Base-by-base conservation (phyloP, 1,140 invertebrate genomes). In the Pogonomyrmex barbatus region DNA sequence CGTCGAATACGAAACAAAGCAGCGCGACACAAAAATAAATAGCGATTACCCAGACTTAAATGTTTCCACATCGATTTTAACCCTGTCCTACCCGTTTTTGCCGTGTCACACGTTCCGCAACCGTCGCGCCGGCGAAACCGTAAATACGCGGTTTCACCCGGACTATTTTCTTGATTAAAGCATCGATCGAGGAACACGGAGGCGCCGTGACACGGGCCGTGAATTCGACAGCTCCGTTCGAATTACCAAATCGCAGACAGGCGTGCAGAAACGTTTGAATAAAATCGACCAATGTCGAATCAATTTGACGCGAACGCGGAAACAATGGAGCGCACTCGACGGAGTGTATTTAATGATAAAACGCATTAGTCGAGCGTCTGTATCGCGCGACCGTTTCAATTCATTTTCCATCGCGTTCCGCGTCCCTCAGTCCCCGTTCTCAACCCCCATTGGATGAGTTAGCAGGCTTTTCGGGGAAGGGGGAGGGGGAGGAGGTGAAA, bases 161-260 rank as follows among this genome's bases (percentile, higher is more conserved):
- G 36, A 45, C 54, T 58, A 82, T 70, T 71, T 45, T 81, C 65
- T 60, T 42, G 52, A 82, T 82, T 75, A 73, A 75, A 83, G 60
- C 68, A 60, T 73, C 68, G 68, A 83, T 83, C 54, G 79, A 52
- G 30, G 33, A 45, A 71, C 9, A 12, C 52, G 45, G 45, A 45
- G 2, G n/a, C 60, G 39, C 17, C 45, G 60, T 30, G 60, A 52
- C 60, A 39, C 63, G 63, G 14, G 47, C 33, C 52, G 63, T 17
- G n/a, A 58, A 82, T 82, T 33, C 45, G 54, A 50, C 54, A 73
- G 42, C 54, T 47, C 2, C 52, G 54, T 30, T 47, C 42, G 54
- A 47, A 47, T 83, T 70, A 56, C 8, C 33, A 42, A 62, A 62
- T 70, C 79, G 68, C 17, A 8, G 42, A 82, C 6, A 33, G n/a